Conservation (phyloP, 2,888 invertebrate species). For the Oscheius sp. region DNA sequence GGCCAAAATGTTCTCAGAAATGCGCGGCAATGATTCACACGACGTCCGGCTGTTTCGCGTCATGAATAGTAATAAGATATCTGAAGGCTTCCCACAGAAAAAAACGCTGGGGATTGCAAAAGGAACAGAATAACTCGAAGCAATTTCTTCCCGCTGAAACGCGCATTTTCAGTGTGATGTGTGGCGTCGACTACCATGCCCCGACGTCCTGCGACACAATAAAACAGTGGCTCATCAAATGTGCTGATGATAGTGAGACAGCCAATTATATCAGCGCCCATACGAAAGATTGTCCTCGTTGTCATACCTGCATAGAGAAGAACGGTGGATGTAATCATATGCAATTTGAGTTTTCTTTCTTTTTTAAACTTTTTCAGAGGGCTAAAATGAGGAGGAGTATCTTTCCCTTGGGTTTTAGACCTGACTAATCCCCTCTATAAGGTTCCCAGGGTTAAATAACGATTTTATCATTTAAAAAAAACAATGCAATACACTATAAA, state of each 20-base stretch:
- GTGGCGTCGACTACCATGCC: constrained; percentile 96
- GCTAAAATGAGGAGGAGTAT: too few relatives aligned
- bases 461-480: too few relatives aligned
- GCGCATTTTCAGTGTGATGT: constrained; percentile 78
- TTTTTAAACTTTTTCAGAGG: too few relatives aligned
- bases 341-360: too few relatives aligned
- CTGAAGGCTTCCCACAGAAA: neutral
- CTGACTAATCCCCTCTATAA: too few relatives aligned
- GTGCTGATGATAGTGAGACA: constrained; percentile 99
- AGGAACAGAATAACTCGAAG: too few relatives aligned
- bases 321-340: constrained; percentile 99
- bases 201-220: constrained; percentile 95
- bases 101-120: neutral
- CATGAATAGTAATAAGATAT: neutral
- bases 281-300: constrained; percentile 91
- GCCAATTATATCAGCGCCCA: constrained; percentile 84
- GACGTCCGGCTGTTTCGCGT: neutral
- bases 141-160: neutral
- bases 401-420: too few relatives aligned
- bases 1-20: too few relatives aligned
- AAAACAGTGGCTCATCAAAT: constrained; percentile 97
- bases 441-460: too few relatives aligned
- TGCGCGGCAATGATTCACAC: too few relatives aligned
- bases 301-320: constrained; percentile 99
- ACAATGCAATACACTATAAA: too few relatives aligned